A percentile compares a stretch with the other conserved stretches of the same genome.
Conservation (phyloP, 2,113 vertebrate genomes). For the Cephalopholis sonnerati region DNA sequence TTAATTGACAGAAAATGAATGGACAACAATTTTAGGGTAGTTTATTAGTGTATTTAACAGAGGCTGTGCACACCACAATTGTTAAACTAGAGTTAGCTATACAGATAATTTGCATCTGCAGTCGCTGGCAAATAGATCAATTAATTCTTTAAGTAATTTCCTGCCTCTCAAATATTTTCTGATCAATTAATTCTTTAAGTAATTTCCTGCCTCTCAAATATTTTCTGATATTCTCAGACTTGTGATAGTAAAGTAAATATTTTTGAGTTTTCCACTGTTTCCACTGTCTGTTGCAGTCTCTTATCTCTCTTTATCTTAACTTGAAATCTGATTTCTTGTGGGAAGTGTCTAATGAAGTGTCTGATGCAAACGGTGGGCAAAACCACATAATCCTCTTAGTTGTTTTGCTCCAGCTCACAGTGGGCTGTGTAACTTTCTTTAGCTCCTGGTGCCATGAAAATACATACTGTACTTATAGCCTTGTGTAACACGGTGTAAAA, state of each 20-base stretch:
- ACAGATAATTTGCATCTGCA: too few species aligned
- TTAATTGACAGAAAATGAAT: background rate
- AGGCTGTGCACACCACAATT: too few species aligned
- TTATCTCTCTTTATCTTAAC: background rate
- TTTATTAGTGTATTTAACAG: too few species aligned
- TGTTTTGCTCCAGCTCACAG: constrained; percentile 23
- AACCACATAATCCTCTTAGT: constrained; percentile 58
- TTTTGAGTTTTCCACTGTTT: background rate
- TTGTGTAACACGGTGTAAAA: constrained; percentile 15
- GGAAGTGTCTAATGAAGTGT: background rate
- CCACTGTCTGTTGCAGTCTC: background rate
- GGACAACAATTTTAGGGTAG: background rate
- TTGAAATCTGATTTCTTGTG: background rate
- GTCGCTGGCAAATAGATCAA: background rate
- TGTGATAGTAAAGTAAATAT: background rate
- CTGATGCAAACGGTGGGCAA: constrained; percentile 3
- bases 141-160: background rate
- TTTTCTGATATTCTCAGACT: background rate
- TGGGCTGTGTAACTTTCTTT: constrained; percentile 56
- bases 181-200: background rate
- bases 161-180: background rate
- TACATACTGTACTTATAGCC: background rate
- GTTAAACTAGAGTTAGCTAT: too few species aligned
- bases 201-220: background rate
- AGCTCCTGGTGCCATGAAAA: constrained; percentile 11